A percentile compares a stretch with the other conserved stretches of the same genome.
Evolutionary conservation across 2,113 vertebrate genomes (phyloP).

Genomic region (Pampusana beccarii): DNA sequence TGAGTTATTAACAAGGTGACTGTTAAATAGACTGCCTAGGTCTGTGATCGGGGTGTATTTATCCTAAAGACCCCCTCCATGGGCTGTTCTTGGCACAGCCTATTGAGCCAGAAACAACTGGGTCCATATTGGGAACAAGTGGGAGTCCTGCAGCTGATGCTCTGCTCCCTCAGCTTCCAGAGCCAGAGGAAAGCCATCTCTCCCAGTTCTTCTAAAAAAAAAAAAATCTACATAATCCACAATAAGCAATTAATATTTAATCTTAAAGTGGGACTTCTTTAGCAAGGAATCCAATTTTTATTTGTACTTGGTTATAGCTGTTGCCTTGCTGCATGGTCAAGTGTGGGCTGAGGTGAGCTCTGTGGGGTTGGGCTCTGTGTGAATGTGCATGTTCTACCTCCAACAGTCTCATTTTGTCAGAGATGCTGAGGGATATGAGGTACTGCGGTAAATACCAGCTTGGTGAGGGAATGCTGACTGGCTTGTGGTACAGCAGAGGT

Average conservation of each 20-base stretch:
- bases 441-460: background rate
- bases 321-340: background rate
- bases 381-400: background rate
- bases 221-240: background rate
- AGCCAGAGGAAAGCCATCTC: background rate
- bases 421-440: background rate
- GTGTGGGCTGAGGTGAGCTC: background rate
- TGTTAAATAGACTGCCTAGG: background rate
- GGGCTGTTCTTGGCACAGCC: background rate
- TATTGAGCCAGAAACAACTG: background rate
- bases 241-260: background rate
- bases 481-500: background rate
- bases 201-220: background rate
- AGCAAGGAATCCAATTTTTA: background rate
- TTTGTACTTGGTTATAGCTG: background rate
- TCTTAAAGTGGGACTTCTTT: background rate
- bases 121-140: background rate
- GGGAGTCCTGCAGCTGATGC: background rate
- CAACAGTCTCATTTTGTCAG: background rate
- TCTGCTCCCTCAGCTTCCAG: background rate
- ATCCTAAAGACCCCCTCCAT: background rate
- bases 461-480: background rate
- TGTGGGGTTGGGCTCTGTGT: background rate
- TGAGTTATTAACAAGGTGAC: background rate
- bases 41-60: background rate